Evolutionary conservation across 2,888 invertebrate genomes (phyloP).

Genomic region (Lissonota sp.): DNA sequence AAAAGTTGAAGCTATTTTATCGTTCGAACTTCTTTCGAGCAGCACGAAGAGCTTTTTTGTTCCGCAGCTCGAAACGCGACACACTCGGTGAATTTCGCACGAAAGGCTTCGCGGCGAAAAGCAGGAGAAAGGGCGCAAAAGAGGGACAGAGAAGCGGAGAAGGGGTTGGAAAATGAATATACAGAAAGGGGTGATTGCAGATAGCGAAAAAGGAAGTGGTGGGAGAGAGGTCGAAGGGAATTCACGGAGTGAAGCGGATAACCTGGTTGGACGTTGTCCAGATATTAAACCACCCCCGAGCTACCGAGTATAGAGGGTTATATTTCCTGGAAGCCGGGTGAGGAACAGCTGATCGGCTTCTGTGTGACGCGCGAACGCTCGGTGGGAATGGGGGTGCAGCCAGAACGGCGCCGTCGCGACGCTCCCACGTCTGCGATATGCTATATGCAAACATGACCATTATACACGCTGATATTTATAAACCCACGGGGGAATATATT

Average conservation of each 20-base stretch:
- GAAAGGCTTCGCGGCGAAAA: not conserved
- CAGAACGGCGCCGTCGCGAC: slow-evolving; percentile 79
- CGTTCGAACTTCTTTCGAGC: too few relatives aligned
- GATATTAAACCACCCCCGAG: slow-evolving; percentile 67
- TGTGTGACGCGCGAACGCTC: slow-evolving; percentile 57
- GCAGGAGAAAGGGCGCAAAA: slow-evolving; percentile 13
- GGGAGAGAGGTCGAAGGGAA: slow-evolving; percentile 51
- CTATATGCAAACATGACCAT: too few relatives aligned
- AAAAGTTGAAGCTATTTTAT: too few relatives aligned
- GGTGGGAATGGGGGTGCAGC: slow-evolving; percentile 77
- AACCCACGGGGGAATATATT: too few relatives aligned
- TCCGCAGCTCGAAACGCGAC: too few relatives aligned
- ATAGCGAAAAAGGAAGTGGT: slow-evolving; percentile 59
- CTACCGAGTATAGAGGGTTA: not conserved
- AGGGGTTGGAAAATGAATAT: slow-evolving; percentile 29
- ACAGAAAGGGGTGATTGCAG: slow-evolving; percentile 37
- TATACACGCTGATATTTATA: too few relatives aligned
- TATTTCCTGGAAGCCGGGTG: slow-evolving; percentile 56
- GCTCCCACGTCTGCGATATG: slow-evolving; percentile 38
- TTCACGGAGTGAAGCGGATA: slow-evolving; percentile 71
- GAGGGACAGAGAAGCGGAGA: slow-evolving; percentile 51
- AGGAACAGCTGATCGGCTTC: slow-evolving; percentile 80
- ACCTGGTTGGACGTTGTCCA: slow-evolving; percentile 83
- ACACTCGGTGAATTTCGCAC: slow-evolving; percentile 4
- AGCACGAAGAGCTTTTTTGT: too few relatives aligned